Conservation (phyloP, 2,888 invertebrate genomes). For the Diarsia rubi region DNA sequence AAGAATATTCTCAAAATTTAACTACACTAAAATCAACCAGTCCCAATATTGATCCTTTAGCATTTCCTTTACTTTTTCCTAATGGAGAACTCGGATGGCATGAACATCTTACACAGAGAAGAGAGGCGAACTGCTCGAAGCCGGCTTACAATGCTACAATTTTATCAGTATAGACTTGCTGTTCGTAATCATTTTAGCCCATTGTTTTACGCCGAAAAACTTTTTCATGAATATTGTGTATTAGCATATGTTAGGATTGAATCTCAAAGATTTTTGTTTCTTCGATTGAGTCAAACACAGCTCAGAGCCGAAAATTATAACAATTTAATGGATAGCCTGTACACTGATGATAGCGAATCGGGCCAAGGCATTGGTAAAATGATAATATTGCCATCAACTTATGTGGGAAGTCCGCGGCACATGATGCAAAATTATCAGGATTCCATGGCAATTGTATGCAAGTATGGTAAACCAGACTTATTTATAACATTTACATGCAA, state of each 20-base stretch:
- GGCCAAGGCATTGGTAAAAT: slow-evolving; percentile 12
- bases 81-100: slow-evolving; percentile 12
- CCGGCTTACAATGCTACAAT: slow-evolving; percentile 50
- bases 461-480: slow-evolving; percentile 79
- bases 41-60: slow-evolving; percentile 22
- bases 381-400: slow-evolving; percentile 73
- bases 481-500: slow-evolving; percentile 70
- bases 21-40: slow-evolving; percentile 22
- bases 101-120: slow-evolving; percentile 3
- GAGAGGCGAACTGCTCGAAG: slow-evolving; percentile 27
- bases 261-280: slow-evolving; percentile 38
- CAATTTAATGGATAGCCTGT: slow-evolving; percentile 10
- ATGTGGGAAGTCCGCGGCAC: slow-evolving; percentile 41
- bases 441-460: slow-evolving; percentile 80
- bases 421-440: slow-evolving; percentile 30
- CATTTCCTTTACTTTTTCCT: slow-evolving; percentile 24
- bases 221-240: slow-evolving; percentile 58
- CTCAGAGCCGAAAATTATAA: slow-evolving; percentile 3
- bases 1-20: slow-evolving; percentile 21
- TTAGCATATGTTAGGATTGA: slow-evolving; percentile 51
- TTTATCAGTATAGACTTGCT: slow-evolving; percentile 21
- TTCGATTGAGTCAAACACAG: not conserved
- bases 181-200: slow-evolving; percentile 2
- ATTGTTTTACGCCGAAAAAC: slow-evolving; percentile 25
- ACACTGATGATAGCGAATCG: not conserved